Conservation (phyloP, 2,888 invertebrate genomes). For the Drosophila stalkeri region DNA sequence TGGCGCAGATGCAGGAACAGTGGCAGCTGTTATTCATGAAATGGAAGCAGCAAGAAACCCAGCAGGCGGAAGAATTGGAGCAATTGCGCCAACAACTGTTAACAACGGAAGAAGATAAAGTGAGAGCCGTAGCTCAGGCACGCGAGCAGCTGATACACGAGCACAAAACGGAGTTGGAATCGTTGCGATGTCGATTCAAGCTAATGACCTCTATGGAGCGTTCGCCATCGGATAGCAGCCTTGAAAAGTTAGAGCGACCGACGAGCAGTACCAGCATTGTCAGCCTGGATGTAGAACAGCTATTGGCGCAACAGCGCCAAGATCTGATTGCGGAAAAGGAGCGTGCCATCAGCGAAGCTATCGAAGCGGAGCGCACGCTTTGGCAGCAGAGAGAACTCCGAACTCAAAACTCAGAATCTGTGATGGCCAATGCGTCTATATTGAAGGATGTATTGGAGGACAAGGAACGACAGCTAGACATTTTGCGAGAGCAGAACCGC, state of each 20-base stretch:
- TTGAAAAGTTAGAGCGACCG: slow-evolving; percentile 90
- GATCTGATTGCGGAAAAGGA: slow-evolving; percentile 87
- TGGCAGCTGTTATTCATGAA: slow-evolving; percentile 87
- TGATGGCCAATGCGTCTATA: slow-evolving; percentile 87
- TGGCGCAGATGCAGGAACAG: slow-evolving; percentile 86
- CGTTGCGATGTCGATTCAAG: slow-evolving; percentile 90
- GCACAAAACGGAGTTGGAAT: slow-evolving; percentile 92
- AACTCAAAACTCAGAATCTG: slow-evolving; percentile 81
- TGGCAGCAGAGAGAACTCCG: slow-evolving; percentile 78
- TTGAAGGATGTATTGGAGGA: slow-evolving; percentile 89
- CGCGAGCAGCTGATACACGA: slow-evolving; percentile 90
- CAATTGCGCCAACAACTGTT: slow-evolving; percentile 78
- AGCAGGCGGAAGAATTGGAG: slow-evolving; percentile 58
- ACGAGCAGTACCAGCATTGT: slow-evolving; percentile 85
- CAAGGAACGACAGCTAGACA: slow-evolving; percentile 90
- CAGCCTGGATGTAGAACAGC: slow-evolving; percentile 86
- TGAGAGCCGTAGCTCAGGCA: slow-evolving; percentile 88
- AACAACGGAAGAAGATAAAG: slow-evolving; percentile 79
- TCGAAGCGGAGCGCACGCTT: slow-evolving; percentile 86
- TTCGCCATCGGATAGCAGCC: slow-evolving; percentile 91
- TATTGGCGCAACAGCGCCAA: slow-evolving; percentile 89
- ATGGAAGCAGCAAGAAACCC: slow-evolving; percentile 86
- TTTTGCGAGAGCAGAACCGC: slow-evolving; percentile 88
- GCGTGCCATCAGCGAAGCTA: slow-evolving; percentile 85
- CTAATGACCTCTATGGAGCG: slow-evolving; percentile 91